phyloP scores from a whole-genome alignment of 1,140 invertebrate species.

The Pinna nobilis region DNA sequence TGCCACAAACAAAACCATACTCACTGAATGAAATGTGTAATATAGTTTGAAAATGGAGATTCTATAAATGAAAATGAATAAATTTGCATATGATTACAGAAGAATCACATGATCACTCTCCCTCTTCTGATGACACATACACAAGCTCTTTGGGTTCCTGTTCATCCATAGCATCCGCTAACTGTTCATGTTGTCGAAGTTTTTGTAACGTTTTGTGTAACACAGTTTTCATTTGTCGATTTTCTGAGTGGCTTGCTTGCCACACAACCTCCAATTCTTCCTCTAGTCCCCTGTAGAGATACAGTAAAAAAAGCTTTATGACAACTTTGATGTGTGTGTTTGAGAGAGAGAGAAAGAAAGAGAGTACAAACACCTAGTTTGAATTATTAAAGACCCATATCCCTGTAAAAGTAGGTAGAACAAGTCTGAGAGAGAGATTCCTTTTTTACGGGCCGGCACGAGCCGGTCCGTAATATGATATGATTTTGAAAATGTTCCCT shows the following conservation, averaged over 20 bases:
- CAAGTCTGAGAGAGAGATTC: no score
- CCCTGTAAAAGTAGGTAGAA: no score
- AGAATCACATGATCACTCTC: no score
- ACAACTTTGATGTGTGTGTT: background rate
- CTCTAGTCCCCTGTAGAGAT: slow-evolving; percentile 62
- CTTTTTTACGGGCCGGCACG: no score
- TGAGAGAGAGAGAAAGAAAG: no score
- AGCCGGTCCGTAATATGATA: no score
- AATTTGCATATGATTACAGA: no score
- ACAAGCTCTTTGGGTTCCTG: slow-evolving; percentile 51
- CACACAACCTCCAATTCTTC: slow-evolving; percentile 70
- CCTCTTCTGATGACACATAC: slow-evolving; percentile 57
- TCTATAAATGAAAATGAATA: no score
- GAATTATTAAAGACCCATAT: background rate
- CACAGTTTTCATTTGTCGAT: slow-evolving; percentile 63
- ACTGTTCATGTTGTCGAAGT: slow-evolving; percentile 55
- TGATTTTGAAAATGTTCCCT: no score
- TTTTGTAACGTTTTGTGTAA: slow-evolving; percentile 59
- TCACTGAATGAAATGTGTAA: no score
- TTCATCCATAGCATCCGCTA: slow-evolving; percentile 56
- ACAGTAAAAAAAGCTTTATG: slow-evolving; percentile 13
- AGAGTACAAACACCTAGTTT: background rate
- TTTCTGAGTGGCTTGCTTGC: slow-evolving; percentile 68
- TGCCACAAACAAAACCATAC: no score
- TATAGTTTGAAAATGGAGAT: no score